These are phyloP conservation scores for Zaprionus gabonicus DNA, from an alignment of 1,140 invertebrate species.

Conservation along the genomic window DNA sequence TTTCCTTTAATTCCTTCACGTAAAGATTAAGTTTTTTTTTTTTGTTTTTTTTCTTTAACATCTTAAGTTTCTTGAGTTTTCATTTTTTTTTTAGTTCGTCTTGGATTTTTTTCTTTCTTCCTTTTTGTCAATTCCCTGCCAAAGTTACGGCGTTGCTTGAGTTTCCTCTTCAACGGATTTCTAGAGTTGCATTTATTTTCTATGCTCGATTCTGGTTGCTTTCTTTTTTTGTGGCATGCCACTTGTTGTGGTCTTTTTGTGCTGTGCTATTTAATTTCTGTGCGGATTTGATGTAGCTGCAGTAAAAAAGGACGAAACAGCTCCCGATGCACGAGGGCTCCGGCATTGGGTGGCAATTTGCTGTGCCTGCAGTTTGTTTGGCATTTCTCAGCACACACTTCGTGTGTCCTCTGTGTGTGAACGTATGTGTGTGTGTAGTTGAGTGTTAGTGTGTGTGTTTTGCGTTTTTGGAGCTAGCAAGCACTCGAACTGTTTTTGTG, in stretches of 20 bases:
- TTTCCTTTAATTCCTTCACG: too few relatives aligned
- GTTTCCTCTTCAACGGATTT: conserved; percentile 13
- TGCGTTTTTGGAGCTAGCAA: conserved; percentile 32
- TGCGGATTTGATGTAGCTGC: conserved; percentile 50
- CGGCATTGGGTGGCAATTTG: conserved; percentile 54
- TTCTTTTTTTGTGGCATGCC: conserved; percentile 34
- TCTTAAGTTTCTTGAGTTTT: background rate
- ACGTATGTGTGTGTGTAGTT: conserved; percentile 10
- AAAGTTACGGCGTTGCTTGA: conserved; percentile 20
- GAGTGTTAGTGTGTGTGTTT: conserved; percentile 25
- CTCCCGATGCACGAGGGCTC: conserved; percentile 21
- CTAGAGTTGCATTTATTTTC: conserved; percentile 18
- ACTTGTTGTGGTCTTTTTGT: conserved; percentile 55
- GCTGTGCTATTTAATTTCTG: conserved; percentile 53
- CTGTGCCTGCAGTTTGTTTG: conserved; percentile 54
- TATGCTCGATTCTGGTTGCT: background rate
- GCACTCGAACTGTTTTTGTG: conserved; percentile 41
- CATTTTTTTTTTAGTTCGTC: background rate
- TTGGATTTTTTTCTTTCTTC: background rate
- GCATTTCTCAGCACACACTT: conserved; percentile 23
- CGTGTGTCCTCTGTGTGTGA: background rate
- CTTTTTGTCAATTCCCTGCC: conserved; percentile 9
- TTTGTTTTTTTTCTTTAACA: background rate
- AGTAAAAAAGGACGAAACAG: conserved; percentile 50
- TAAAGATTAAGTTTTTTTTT: background rate